Evolutionary conservation across 2,888 invertebrate genomes (phyloP).

Genomic region (Drosophila rellima): DNA sequence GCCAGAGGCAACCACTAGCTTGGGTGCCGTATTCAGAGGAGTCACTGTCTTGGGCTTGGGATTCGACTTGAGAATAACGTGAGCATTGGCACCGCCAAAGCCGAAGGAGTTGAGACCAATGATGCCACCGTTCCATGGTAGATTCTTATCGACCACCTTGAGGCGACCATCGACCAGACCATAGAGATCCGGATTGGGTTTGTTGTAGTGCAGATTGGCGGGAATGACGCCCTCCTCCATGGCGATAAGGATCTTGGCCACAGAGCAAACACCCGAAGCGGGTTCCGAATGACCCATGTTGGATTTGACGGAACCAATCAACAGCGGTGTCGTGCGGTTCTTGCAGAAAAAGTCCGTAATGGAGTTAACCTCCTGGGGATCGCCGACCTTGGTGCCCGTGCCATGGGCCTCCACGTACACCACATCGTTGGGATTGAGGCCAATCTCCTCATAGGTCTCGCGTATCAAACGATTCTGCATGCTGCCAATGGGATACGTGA

Average conservation of each 20-base stretch:
- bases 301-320: constrained; percentile 98
- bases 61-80: constrained; percentile 93
- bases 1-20: constrained; percentile 92
- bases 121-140: constrained; percentile 95
- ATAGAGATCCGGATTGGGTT: constrained; percentile 95
- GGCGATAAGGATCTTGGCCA: constrained; percentile 96
- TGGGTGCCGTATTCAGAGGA: constrained; percentile 88
- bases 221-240: constrained; percentile 97
- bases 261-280: constrained; percentile 94
- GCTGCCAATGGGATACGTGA: constrained; percentile 93
- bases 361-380: constrained; percentile 98
- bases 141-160: constrained; percentile 94
- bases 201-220: constrained; percentile 94
- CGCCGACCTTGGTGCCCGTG: constrained; percentile 99
- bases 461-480: constrained; percentile 93
- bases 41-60: constrained; percentile 89
- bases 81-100: constrained; percentile 99
- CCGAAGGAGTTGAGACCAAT: constrained; percentile 98
- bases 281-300: constrained; percentile 99
- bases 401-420: constrained; percentile 99
- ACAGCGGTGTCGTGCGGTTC: constrained; percentile 91
- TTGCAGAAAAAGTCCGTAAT: constrained; percentile 96
- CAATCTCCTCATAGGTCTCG: constrained; percentile 94
- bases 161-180: constrained; percentile 95
- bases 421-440: constrained; percentile 93